Conservation (phyloP, 2,888 invertebrate species). For the Chloroclystis v-ata region DNA sequence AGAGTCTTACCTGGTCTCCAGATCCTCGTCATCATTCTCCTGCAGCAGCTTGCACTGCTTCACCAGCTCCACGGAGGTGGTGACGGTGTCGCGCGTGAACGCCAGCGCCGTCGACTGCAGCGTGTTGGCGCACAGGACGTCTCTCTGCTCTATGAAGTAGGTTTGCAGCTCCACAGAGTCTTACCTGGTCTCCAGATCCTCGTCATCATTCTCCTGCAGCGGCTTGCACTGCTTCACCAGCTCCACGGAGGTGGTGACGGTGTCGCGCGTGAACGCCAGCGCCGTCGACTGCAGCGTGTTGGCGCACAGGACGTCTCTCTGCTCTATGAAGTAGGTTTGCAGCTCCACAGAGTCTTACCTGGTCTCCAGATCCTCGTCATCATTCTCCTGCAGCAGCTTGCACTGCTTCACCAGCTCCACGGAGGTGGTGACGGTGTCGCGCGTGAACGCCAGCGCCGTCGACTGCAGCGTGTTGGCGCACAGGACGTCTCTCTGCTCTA, state of each 20-base stretch:
- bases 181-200: no score
- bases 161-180: constrained; percentile 96
- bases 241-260: constrained; percentile 86
- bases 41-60: constrained; percentile 86
- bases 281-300: constrained; percentile 92
- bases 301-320: constrained; percentile 85
- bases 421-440: constrained; percentile 84
- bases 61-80: constrained; percentile 84
- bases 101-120: constrained; percentile 92
- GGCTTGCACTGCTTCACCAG: constrained; percentile 86
- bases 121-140: constrained; percentile 85
- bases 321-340: constrained; percentile 92
- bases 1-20: no score
- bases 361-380: constrained; percentile 87
- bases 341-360: constrained; percentile 96
- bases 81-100: constrained; percentile 87
- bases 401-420: constrained; percentile 87
- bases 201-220: constrained; percentile 87
- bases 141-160: constrained; percentile 89
- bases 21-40: constrained; percentile 88
- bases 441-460: constrained; percentile 89
- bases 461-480: constrained; percentile 91
- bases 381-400: constrained; percentile 86
- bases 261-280: constrained; percentile 85
- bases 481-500: constrained; percentile 83